phyloP scores from a whole-genome alignment of 2,797 vertebrate species.

The Morelia viridis region DNA sequence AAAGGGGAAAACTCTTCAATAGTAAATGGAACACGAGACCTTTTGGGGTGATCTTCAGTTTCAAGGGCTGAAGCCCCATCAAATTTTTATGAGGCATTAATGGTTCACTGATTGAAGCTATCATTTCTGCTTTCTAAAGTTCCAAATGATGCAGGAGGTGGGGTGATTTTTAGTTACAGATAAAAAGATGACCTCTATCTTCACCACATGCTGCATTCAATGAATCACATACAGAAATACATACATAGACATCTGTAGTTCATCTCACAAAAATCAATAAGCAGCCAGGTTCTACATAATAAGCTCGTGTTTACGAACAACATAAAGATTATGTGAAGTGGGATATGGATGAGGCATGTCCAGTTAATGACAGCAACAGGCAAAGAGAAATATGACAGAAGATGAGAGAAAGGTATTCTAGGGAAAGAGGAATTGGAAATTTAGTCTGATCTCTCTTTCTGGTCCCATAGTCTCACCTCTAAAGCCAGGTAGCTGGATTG shows the following conservation, averaged over 20 bases:
- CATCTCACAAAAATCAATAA: neutral
- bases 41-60: neutral
- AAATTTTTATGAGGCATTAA: neutral
- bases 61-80: neutral
- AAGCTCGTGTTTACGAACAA: neutral
- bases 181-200: too few species aligned
- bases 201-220: neutral
- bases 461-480: too few species aligned
- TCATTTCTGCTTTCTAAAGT: neutral
- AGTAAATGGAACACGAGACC: neutral
- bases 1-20: neutral
- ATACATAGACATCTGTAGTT: neutral
- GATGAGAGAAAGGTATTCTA: neutral
- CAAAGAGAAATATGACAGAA: too few species aligned
- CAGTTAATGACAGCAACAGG: too few species aligned
- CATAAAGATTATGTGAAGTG: neutral
- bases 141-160: neutral
- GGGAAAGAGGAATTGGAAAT: neutral
- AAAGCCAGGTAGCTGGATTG: neutral
- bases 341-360: too few species aligned
- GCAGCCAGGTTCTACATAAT: neutral
- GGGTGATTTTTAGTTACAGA: too few species aligned
- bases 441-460: neutral
- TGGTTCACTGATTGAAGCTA: too few species aligned
- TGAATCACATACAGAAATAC: too few species aligned